Evolutionary conservation across 2,888 invertebrate genomes (phyloP), one percentile per base, ranked within the genome.

Genomic region (Phoronis australis): DNA sequence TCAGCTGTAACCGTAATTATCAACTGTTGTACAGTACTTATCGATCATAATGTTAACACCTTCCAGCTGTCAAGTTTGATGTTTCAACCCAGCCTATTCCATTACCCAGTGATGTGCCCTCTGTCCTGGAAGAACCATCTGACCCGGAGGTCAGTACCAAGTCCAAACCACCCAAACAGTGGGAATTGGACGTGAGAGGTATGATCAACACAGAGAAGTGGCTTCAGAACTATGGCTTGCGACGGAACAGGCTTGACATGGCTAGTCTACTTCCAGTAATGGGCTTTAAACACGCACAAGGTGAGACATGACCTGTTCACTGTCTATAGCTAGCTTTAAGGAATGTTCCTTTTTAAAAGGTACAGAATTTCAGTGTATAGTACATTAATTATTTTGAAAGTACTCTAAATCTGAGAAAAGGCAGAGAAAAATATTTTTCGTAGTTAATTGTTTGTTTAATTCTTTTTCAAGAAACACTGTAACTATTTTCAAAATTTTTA

Each of bases 261-360:
- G 45, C 62, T 27, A 65, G 68, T 49, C 59, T 76, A 21, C 49
- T 76, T 37, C 68, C 70, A 4, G 53, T 60, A 27, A 68, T 76
- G 49, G 76, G 75, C 9, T 76, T 76, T 54, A 73, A 68, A 54
- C 67, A 71, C 43, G 57, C 58, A 48, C 73, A 75, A 55, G 73
- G 75, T 75, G 47, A 55, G 64, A 31, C 9, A 31, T 15, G 9
- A n/a, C n/a, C n/a, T n/a, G n/a, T n/a, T n/a, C n/a, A n/a, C n/a
- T n/a, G n/a, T n/a, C n/a, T n/a, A n/a, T n/a, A n/a, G n/a, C n/a
- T n/a, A n/a, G n/a, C n/a, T n/a, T n/a, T n/a, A n/a, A n/a, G n/a
- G n/a, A n/a, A n/a, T n/a, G n/a, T n/a, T n/a, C n/a, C n/a, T n/a
- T n/a, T n/a, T n/a, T n/a, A n/a, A n/a, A n/a, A n/a, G n/a, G n/a